A percentile compares a stretch with the other conserved stretches of the same genome.
These are phyloP conservation scores for Anastatus disparis DNA, from an alignment of 1,140 invertebrate genomes.

Conservation along the genomic window DNA sequence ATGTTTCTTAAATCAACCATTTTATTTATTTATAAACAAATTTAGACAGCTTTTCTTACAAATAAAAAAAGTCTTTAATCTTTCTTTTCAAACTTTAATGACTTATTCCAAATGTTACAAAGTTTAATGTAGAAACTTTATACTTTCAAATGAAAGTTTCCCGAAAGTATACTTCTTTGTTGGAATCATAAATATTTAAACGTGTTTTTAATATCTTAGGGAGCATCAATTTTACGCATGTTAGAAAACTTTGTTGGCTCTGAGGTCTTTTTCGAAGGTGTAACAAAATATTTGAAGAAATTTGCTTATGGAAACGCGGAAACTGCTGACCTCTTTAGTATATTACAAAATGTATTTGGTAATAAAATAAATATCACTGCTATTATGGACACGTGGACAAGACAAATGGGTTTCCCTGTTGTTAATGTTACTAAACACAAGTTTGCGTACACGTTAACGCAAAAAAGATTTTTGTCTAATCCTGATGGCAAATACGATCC, in stretches of 20 bases:
- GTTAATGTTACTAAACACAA: constrained; percentile 70
- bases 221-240: constrained; percentile 90
- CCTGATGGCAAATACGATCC: constrained; percentile 67
- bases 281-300: constrained; percentile 79
- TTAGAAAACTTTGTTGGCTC: constrained; percentile 84
- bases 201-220: constrained; percentile 67
- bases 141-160: no score
- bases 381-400: constrained; percentile 93
- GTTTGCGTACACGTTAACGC: constrained; percentile 73
- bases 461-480: constrained; percentile 80
- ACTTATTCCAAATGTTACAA: no score
- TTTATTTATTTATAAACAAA: no score
- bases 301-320: constrained; percentile 80
- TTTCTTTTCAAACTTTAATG: no score
- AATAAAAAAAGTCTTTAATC: no score
- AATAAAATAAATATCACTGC: constrained; percentile 69
- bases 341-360: constrained; percentile 67
- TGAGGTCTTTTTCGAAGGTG: constrained; percentile 77
- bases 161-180: no score
- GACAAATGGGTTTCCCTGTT: constrained; percentile 92
- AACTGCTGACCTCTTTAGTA: constrained; percentile 81
- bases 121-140: no score
- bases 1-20: no score
- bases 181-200: no score
- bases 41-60: no score